Evolutionary conservation across 2,888 invertebrate species (phyloP).

Genomic region (Lasioglossum pauxillum): DNA sequence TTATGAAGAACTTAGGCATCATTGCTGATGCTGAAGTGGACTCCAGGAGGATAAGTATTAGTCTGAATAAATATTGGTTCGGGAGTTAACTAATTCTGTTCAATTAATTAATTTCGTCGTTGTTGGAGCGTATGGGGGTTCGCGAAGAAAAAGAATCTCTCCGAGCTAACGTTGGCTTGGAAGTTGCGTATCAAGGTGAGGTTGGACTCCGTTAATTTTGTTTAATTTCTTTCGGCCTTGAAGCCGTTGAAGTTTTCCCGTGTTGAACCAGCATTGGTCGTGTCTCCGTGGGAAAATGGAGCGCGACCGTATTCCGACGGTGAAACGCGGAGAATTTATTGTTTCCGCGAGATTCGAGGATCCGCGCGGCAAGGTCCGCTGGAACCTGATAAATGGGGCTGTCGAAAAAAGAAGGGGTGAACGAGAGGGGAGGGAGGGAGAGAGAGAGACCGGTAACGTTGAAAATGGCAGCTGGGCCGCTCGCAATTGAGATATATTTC

Average conservation of each 20-base stretch:
- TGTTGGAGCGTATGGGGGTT: too few species aligned
- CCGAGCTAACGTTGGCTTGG: too few species aligned
- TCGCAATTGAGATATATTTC: slow-evolving; percentile 45
- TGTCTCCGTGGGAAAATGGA: neutral
- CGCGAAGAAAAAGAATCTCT: too few species aligned
- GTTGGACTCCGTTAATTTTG: neutral
- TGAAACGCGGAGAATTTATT: slow-evolving; percentile 43
- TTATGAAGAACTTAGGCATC: too few species aligned
- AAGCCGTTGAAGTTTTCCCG: neutral
- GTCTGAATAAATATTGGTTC: too few species aligned
- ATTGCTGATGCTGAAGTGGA: too few species aligned
- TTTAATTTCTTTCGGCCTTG: neutral
- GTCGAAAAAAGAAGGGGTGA: slow-evolving; percentile 24
- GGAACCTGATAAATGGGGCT: slow-evolving; percentile 49
- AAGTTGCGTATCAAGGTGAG: too few species aligned
- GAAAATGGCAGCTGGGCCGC: slow-evolving; percentile 14
- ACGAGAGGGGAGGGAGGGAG: neutral
- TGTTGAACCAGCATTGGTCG: neutral
- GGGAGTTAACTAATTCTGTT: too few species aligned
- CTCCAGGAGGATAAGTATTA: too few species aligned
- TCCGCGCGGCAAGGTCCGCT: slow-evolving; percentile 20
- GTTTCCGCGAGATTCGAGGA: slow-evolving; percentile 39
- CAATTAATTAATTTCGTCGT: neutral
- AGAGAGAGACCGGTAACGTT: neutral
- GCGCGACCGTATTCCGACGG: slow-evolving; percentile 3